These are phyloP conservation scores for Stegastes partitus DNA, from an alignment of 2,113 vertebrate genomes.

Conservation along the genomic window DNA sequence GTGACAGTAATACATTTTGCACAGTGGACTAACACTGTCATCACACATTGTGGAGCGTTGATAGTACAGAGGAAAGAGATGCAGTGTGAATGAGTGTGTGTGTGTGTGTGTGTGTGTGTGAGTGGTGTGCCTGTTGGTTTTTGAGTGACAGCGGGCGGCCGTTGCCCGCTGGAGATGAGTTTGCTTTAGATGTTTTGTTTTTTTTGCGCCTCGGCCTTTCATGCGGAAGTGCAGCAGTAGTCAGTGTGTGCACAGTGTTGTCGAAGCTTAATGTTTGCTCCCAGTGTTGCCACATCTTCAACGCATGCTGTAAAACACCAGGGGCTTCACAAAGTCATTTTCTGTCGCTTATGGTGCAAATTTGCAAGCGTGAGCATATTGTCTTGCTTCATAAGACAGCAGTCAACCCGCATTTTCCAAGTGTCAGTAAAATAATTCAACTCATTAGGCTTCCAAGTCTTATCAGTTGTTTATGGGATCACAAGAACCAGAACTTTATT, in stretches of 20 bases:
- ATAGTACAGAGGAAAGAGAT: slow-evolving; percentile 17
- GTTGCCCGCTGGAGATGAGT: slow-evolving; percentile 20
- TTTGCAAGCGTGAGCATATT: slow-evolving; percentile 54
- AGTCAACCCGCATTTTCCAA: slow-evolving; percentile 74
- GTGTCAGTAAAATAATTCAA: slow-evolving; percentile 78
- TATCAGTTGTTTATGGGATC: slow-evolving; percentile 82
- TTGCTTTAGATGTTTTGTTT: slow-evolving; percentile 3
- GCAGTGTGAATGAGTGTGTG: slow-evolving; percentile 3
- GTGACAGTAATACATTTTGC: no score
- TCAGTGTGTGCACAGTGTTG: slow-evolving; percentile 17
- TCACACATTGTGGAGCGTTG: neutral
- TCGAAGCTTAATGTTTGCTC: slow-evolving; percentile 32
- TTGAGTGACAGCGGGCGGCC: slow-evolving; percentile 33
- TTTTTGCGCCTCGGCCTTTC: slow-evolving; percentile 33
- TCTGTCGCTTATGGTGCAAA: slow-evolving; percentile 44
- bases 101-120: slow-evolving; percentile 4
- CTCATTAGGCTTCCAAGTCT: slow-evolving; percentile 74
- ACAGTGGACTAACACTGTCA: no score
- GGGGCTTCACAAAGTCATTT: slow-evolving; percentile 54
- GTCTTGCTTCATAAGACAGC: slow-evolving; percentile 65
- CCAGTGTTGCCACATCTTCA: slow-evolving; percentile 32
- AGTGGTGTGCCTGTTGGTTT: slow-evolving; percentile 31
- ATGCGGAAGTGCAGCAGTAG: slow-evolving; percentile 19
- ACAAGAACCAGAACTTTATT: slow-evolving; percentile 75
- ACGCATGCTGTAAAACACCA: slow-evolving; percentile 33